These are phyloP conservation scores for Trididemnum clinides DNA, from an alignment of 23 tunicate genomes.

Conservation along the genomic window DNA sequence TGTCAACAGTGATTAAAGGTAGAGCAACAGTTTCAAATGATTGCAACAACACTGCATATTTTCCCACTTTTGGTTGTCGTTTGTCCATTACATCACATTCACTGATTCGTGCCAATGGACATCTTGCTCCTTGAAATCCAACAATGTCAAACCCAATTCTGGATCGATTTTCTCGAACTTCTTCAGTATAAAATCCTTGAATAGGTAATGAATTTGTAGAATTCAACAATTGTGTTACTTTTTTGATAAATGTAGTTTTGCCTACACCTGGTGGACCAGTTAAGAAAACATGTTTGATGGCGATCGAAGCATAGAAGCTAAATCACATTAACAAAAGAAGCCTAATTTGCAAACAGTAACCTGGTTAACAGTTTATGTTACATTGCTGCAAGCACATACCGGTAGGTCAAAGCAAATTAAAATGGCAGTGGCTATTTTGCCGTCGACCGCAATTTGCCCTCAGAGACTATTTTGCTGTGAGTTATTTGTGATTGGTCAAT, in stretches of 20 bases:
- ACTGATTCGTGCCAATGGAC: constrained; percentile 49
- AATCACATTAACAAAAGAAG: no score
- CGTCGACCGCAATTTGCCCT: no score
- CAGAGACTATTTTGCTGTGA: no score
- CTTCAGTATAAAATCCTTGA: constrained; percentile 79
- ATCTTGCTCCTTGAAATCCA: constrained; percentile 36
- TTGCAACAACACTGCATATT: constrained; percentile 55
- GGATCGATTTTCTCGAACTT: constrained; percentile 27
- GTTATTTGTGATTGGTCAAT: no score
- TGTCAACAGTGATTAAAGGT: constrained; percentile 9
- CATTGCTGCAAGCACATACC: no score
- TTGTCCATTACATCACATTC: background rate
- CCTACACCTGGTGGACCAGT: constrained; percentile 85
- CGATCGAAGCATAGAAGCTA: no score
- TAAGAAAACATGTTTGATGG: constrained; percentile 51
- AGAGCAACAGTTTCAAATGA: constrained; percentile 55
- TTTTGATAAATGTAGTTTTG: constrained; percentile 71
- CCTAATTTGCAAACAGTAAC: no score
- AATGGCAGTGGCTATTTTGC: no score
- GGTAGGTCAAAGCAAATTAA: no score
- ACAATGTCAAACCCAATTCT: constrained; percentile 79
- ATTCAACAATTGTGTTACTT: constrained; percentile 7
- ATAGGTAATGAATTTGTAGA: background rate
- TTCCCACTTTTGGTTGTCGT: constrained; percentile 66
- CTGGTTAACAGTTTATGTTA: no score